Evolutionary conservation across 2,888 invertebrate genomes (phyloP).

Genomic region (Hypomecis atomaria): DNA sequence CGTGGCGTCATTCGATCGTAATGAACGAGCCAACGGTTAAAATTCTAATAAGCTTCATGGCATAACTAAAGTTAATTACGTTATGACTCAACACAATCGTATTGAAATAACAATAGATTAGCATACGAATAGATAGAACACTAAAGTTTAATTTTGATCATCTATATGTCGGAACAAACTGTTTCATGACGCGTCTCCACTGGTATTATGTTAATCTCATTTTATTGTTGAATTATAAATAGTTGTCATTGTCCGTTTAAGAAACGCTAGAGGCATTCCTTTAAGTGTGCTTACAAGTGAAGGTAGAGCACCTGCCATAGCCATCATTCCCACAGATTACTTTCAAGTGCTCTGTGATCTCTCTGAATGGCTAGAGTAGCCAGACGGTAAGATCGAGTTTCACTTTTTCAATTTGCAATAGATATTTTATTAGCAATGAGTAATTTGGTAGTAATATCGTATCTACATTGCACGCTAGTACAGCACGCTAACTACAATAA

Average conservation of each 20-base stretch:
- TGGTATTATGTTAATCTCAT: conserved; percentile 17
- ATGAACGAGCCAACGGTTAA: conserved; percentile 48
- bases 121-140: conserved; percentile 10
- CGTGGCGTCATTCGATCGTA: conserved; percentile 26
- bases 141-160: conserved; percentile 22
- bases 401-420: conserved; percentile 36
- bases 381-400: conserved; percentile 31
- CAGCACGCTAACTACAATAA: conserved; percentile 61
- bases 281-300: conserved; percentile 9
- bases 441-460: conserved; percentile 47
- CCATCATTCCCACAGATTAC: conserved; percentile 23
- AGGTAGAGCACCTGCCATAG: conserved; percentile 25
- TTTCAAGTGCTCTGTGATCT: conserved; percentile 20
- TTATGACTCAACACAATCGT: conserved; percentile 56
- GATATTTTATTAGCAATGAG: conserved; percentile 32
- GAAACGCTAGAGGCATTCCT: conserved; percentile 17
- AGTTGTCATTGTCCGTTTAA: conserved; percentile 28
- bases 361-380: conserved; percentile 18
- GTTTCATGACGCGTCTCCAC: conserved; percentile 25
- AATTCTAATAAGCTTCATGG: conserved; percentile 53
- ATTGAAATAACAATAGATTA: conserved; percentile 59
- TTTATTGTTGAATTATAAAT: conserved; percentile 29
- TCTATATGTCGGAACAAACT: conserved; percentile 15
- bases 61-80: conserved; percentile 55
- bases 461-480: conserved; percentile 69